Conservation (phyloP, 2,113 vertebrate species). For the Calidris pugnax region DNA sequence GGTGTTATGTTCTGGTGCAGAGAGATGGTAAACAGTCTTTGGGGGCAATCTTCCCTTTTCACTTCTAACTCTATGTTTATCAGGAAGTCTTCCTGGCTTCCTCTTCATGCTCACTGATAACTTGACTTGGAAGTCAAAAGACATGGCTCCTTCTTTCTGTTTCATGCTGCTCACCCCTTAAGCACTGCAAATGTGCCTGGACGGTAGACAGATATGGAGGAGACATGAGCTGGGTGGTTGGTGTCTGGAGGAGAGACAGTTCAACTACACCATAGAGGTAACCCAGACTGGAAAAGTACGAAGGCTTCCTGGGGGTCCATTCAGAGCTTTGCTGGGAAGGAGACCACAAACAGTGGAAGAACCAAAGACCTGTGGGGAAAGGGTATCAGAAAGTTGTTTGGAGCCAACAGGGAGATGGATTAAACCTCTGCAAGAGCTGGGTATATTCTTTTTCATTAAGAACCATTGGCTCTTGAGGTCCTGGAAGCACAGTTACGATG, state of each 20-base stretch:
- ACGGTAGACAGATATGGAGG: not conserved
- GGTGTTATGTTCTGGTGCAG: not conserved
- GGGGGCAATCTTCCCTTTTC: not conserved
- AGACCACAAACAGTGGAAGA: not conserved
- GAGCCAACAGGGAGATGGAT: not conserved
- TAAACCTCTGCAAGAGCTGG: not conserved
- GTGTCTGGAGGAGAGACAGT: not conserved
- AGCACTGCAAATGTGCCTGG: not conserved
- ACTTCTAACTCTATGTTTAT: not conserved
- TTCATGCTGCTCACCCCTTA: not conserved
- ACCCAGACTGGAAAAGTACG: not conserved
- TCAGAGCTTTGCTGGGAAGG: not conserved
- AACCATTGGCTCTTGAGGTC: not conserved
- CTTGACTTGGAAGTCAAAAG: not conserved
- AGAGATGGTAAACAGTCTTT: not conserved
- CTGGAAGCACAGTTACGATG: not conserved
- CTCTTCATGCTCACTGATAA: not conserved
- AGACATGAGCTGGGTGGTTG: not conserved
- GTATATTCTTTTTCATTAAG: not conserved
- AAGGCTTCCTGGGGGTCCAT: not conserved
- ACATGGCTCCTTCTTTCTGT: not conserved
- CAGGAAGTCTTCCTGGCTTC: not conserved
- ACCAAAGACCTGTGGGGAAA: not conserved
- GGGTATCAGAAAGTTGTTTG: not conserved
- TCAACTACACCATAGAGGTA: not conserved